phyloP scores from a whole-genome alignment of 2,797 vertebrate genomes.

The Channallabes apus region DNA sequence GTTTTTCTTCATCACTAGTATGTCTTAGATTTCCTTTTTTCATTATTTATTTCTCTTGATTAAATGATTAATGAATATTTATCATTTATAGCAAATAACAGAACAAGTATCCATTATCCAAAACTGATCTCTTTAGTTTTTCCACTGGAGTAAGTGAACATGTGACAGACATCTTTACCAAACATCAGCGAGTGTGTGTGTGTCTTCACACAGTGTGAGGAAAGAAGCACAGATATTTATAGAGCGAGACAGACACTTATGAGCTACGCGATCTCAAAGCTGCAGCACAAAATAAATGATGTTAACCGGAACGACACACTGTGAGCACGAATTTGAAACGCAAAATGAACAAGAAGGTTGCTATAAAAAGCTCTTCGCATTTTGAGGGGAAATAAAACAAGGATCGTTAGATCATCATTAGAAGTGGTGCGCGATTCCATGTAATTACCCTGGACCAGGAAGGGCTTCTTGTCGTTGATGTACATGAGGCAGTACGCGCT shows the following conservation, averaged over 20 bases:
- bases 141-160: neutral
- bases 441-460: constrained; percentile 89
- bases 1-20: neutral
- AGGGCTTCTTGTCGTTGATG: constrained; percentile 95
- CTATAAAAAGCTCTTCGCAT: neutral
- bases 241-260: neutral
- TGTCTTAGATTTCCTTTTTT: neutral
- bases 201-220: neutral
- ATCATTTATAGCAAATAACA: neutral
- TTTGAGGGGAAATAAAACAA: neutral
- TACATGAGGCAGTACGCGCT: constrained; percentile 99
- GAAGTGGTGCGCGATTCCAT: neutral
- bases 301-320: neutral
- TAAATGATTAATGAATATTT: neutral
- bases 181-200: neutral
- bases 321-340: neutral
- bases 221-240: neutral
- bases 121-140: neutral
- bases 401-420: neutral
- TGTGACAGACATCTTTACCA: neutral
- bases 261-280: neutral
- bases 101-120: neutral
- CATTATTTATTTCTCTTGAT: neutral
- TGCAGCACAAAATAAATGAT: neutral
- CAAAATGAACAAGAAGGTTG: neutral